Base-by-base conservation (phyloP, 2,888 invertebrate genomes). In the Phaonia tiefii region DNA sequence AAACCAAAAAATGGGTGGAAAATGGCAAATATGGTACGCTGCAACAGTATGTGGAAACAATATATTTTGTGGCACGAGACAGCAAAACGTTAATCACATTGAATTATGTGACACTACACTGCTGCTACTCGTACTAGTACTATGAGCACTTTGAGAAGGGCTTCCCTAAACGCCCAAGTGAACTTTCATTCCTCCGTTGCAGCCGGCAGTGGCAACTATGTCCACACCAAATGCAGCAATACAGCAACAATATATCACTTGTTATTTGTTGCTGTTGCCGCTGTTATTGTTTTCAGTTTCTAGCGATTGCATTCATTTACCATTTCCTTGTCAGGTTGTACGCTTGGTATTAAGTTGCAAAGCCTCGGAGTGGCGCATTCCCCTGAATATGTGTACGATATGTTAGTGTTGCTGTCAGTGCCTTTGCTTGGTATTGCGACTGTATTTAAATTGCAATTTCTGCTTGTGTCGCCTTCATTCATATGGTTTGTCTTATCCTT, bases 1-100 rank as follows among this genome's bases (percentile, higher is more conserved):
- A n/a, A n/a, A n/a, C n/a, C n/a, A n/a, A 26, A 58, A 26, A 58
- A 15, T 58, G 58, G 58, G n/a, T 15, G 58, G 31, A 22, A 20
- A 63, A 60, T 60, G 60, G 15, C 37, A 60, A 60, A 15, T 60
- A 17, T 7, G 15, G n/a, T n/a, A n/a, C 58, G 49, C 56, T 51
- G 51, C n/a, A 20, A 8, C 20, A 31, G 69, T 42, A 56, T 69
- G 63, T 49, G 60, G 69, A 54, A 70, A 66, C 58, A 13, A 25
- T 54, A 69, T 76, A 69, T 76, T 58, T 70, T 56, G 72, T 76
- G 71, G 76, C 74, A 60, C 26, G 54, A 75, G 86, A 85, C 86
- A 86, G 85, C 84, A 84, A 88, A 86, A 89, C 89, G 89, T 90
- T 90, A 89, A 90, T 90, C 90, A 90, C 88, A 86, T 86, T 90